Percentiles rank a stretch among this genome's conserved stretches.
phyloP scores from a whole-genome alignment of 1,140 invertebrate genomes.

The Glossosoma conforme region DNA sequence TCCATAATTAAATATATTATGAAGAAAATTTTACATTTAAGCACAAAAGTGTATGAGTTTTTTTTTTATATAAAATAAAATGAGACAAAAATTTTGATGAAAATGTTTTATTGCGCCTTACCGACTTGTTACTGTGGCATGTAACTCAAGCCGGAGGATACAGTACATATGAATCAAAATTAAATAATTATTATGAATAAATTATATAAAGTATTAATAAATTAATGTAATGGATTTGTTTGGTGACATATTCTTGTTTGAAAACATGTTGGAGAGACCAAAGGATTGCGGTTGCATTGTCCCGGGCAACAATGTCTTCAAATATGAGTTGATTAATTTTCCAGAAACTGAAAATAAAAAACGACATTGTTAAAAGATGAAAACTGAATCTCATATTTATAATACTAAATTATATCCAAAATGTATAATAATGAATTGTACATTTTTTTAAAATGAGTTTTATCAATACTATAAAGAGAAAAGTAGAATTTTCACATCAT shows the following conservation, averaged over 20 bases:
- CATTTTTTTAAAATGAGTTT: no score
- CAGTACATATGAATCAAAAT: slow-evolving; percentile 26
- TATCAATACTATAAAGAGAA: no score
- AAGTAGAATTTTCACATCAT: no score
- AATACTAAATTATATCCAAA: neutral
- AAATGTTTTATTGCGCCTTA: slow-evolving; percentile 28
- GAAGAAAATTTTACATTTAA: slow-evolving; percentile 1
- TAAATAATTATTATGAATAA: slow-evolving; percentile 27
- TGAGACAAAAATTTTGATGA: slow-evolving; percentile 27
- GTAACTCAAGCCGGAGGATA: slow-evolving; percentile 20
- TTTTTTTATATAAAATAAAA: slow-evolving; percentile 18
- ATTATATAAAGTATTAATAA: slow-evolving; percentile 26
- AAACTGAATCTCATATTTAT: neutral
- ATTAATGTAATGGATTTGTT: slow-evolving; percentile 23
- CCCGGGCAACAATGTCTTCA: neutral
- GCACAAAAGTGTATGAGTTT: slow-evolving; percentile 10
- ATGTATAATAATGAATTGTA: no score
- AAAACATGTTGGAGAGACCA: neutral
- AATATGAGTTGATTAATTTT: slow-evolving; percentile 14
- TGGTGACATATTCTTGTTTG: neutral
- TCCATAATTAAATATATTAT: slow-evolving; percentile 1
- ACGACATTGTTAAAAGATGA: slow-evolving; percentile 1
- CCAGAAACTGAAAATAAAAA: slow-evolving; percentile 14
- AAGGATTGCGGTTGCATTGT: neutral
- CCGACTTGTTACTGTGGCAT: slow-evolving; percentile 14